These are phyloP conservation scores for Peromyscus attwateri DNA, from an alignment of 2,797 vertebrate species.

Conservation along the genomic window DNA sequence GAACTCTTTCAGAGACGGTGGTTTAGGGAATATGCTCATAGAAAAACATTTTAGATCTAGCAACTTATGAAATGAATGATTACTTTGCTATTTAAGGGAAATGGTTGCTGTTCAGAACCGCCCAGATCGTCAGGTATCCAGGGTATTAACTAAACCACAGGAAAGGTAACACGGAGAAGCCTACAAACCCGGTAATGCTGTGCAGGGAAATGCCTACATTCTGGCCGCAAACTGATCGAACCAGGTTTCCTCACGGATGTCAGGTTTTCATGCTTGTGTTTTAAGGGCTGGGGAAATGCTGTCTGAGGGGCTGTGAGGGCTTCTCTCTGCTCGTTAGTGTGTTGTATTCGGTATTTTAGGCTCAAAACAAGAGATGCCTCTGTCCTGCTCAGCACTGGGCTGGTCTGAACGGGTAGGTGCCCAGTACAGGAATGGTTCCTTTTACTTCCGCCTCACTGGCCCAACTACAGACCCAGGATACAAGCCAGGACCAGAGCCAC, in stretches of 20 bases:
- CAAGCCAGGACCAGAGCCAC: background rate
- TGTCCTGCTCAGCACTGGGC: background rate
- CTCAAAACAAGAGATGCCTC: background rate
- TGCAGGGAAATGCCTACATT: background rate
- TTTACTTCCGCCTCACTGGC: background rate
- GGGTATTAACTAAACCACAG: background rate
- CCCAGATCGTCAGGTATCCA: background rate
- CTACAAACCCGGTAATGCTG: background rate
- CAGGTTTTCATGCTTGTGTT: background rate
- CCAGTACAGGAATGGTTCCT: background rate
- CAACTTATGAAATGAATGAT: constrained; percentile 77
- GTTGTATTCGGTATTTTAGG: background rate
- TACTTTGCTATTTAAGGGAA: constrained; percentile 78
- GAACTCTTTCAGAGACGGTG: constrained; percentile 74
- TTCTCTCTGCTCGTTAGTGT: background rate
- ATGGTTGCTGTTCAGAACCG: constrained; percentile 73
- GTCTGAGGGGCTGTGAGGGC: background rate
- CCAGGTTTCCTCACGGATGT: too few species aligned
- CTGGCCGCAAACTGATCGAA: background rate
- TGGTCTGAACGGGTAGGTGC: background rate
- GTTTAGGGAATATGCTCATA: constrained; percentile 77
- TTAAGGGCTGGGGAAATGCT: background rate
- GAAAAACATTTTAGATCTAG: constrained; percentile 80
- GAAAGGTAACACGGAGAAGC: background rate
- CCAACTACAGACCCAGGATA: background rate